Conservation (phyloP, 2,113 vertebrate species). For the Columba livia region DNA sequence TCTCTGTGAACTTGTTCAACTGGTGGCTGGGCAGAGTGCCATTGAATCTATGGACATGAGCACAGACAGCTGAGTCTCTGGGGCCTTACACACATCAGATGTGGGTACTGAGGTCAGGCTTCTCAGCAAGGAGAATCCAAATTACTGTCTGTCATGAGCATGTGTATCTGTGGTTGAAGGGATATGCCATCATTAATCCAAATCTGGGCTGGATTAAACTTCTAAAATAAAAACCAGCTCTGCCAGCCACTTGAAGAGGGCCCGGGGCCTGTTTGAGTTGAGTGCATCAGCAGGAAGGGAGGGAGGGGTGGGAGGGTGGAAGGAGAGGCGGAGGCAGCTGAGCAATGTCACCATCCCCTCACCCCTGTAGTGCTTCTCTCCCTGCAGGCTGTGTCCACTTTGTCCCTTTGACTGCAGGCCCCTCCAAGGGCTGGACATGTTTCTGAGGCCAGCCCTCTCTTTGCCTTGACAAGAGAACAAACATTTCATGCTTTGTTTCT, state of each 20-base stretch:
- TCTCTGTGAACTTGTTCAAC: constrained; percentile 55
- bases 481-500: not conserved
- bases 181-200: constrained; percentile 54
- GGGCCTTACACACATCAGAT: constrained; percentile 51
- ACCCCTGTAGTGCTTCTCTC: not conserved
- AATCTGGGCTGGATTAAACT: constrained; percentile 70
- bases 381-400: not conserved
- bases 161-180: constrained; percentile 71
- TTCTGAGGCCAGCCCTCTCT: not conserved
- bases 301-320: not conserved
- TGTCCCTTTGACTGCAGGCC: not conserved
- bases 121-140: constrained; percentile 54
- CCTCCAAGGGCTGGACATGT: not conserved
- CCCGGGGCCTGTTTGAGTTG: not conserved
- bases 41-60: not conserved
- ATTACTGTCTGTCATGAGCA: constrained; percentile 54
- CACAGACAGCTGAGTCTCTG: constrained; percentile 20
- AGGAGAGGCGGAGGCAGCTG: not conserved
- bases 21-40: constrained; percentile 57
- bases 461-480: not conserved
- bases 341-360: not conserved
- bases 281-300: not conserved
- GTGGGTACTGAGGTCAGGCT: constrained; percentile 54
- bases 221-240: constrained; percentile 75
- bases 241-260: constrained; percentile 54